Evolutionary conservation across 2,797 vertebrate species (phyloP).

Genomic region (Acropternis orthonyx): DNA sequence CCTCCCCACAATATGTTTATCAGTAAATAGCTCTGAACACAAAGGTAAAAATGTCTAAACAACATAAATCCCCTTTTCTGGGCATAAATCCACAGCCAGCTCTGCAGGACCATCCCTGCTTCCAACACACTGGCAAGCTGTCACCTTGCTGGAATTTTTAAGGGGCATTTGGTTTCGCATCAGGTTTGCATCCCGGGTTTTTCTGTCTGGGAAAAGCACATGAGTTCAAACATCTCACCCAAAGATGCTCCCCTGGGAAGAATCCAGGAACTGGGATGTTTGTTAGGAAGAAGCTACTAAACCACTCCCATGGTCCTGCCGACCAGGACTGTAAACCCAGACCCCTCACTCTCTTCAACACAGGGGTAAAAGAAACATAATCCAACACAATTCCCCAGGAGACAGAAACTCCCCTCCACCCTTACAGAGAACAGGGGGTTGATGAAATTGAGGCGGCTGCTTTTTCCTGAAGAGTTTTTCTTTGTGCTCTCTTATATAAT

Average conservation of each 20-base stretch:
- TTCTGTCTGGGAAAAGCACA: not conserved
- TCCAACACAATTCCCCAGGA: not conserved
- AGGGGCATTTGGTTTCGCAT: rapidly evolving
- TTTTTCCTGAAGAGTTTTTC: not conserved
- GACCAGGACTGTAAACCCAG: not conserved
- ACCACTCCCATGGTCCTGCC: rapidly evolving
- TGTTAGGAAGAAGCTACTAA: not conserved
- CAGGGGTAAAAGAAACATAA: not conserved
- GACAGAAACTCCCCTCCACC: not conserved
- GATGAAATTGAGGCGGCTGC: not conserved
- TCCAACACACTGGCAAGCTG: not conserved
- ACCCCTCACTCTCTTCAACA: not conserved
- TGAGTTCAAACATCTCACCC: not conserved
- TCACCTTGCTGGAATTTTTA: not conserved
- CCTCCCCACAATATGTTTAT: not conserved
- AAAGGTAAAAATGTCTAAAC: not conserved
- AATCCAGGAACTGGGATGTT: not conserved
- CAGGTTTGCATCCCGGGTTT: not conserved
- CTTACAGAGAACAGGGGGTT: not conserved
- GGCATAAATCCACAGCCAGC: not conserved
- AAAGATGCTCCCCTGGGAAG: not conserved
- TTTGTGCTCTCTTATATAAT: not conserved
- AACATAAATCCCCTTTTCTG: not conserved
- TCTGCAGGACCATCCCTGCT: not conserved
- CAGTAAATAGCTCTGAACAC: not conserved